A percentile compares a stretch with the other conserved stretches of the same genome.
Conservation (phyloP, 2,888 invertebrate genomes). For the Heliconius ismenius region DNA sequence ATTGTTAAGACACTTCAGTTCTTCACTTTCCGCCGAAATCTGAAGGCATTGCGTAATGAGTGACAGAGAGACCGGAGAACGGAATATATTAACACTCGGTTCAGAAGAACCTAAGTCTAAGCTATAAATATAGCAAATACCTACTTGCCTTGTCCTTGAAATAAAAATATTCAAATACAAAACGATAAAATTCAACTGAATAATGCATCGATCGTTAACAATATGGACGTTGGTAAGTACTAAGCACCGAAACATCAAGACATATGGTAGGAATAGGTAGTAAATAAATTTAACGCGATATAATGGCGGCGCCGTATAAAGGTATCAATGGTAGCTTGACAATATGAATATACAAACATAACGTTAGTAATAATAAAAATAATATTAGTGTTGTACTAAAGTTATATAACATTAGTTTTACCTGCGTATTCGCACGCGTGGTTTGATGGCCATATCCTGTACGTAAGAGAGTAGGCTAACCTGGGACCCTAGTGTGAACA, state of each 20-base stretch:
- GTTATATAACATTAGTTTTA: not conserved
- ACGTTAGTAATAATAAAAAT: not conserved
- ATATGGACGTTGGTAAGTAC: constrained; percentile 29
- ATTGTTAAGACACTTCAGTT: no score
- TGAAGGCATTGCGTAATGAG: no score
- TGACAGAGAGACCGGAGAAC: no score
- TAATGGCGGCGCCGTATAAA: constrained; percentile 15
- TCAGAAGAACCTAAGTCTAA: not conserved
- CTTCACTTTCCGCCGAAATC: no score
- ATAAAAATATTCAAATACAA: constrained; percentile 33
- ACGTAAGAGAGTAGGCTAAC: not conserved
- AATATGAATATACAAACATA: not conserved
- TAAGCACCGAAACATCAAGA: not conserved
- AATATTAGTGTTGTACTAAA: not conserved
- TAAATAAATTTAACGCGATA: constrained; percentile 16
- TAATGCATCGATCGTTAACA: constrained; percentile 37
- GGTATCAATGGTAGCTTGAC: not conserved
- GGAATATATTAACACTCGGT: no score
- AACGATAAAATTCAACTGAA: constrained; percentile 30
- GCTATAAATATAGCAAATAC: not conserved
- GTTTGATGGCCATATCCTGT: not conserved
- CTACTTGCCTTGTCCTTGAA: constrained; percentile 21
- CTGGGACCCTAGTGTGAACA: not conserved
- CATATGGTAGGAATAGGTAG: not conserved
- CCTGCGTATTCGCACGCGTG: no score